phyloP scores from a whole-genome alignment of 2,888 invertebrate genomes.

The Nymphalis urticae region DNA sequence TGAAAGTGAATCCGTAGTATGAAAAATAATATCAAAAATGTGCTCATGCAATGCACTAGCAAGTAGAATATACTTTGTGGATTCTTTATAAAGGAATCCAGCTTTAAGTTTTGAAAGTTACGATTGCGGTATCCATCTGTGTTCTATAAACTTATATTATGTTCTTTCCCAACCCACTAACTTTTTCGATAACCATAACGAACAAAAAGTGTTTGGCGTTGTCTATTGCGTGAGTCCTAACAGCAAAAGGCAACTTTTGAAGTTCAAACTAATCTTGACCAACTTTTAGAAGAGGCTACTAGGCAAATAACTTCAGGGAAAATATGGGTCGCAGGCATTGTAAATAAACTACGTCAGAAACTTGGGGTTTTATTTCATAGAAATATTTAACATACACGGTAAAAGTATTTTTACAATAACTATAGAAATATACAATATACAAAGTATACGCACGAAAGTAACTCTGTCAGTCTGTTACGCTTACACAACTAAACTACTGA shows the following conservation, averaged over 20 bases:
- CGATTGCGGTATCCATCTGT: slow-evolving; percentile 34
- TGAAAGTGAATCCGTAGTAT: background rate
- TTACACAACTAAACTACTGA: too few species aligned
- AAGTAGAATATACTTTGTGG: background rate
- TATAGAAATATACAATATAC: too few species aligned
- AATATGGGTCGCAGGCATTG: slow-evolving; percentile 34
- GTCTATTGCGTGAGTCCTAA: slow-evolving; percentile 39
- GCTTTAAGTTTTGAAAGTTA: slow-evolving; percentile 28
- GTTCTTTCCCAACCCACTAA: slow-evolving; percentile 34
- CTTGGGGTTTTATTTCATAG: slow-evolving; percentile 10
- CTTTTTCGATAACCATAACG: slow-evolving; percentile 47
- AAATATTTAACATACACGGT: background rate
- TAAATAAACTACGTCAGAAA: slow-evolving; percentile 23
- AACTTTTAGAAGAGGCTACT: slow-evolving; percentile 36
- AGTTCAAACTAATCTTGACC: slow-evolving; percentile 40
- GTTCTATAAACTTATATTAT: slow-evolving; percentile 43
- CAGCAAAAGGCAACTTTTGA: slow-evolving; percentile 41
- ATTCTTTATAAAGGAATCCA: slow-evolving; percentile 17
- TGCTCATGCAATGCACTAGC: background rate
- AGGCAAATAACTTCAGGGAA: slow-evolving; percentile 38
- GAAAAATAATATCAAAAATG: slow-evolving; percentile 1
- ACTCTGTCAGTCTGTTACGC: too few species aligned
- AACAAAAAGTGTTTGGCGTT: slow-evolving; percentile 43
- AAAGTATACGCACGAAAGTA: too few species aligned
- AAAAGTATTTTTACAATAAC: too few species aligned